Conservation (phyloP, 2,797 vertebrate species). For the Apodemus agrarius region DNA sequence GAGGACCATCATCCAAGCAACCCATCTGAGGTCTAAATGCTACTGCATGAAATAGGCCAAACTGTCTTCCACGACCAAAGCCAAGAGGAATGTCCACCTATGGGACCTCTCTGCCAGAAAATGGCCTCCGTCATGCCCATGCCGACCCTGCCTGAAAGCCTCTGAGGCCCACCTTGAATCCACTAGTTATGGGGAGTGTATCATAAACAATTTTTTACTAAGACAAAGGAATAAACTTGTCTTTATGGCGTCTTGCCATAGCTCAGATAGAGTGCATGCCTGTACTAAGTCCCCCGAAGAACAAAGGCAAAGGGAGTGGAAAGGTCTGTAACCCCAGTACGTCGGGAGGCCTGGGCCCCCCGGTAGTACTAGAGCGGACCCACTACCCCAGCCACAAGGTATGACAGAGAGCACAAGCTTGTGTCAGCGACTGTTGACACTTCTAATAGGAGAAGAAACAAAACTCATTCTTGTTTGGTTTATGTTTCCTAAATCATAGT, state of each 20-base stretch:
- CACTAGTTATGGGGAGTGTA: neutral
- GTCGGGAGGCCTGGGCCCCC: neutral
- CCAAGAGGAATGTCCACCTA: neutral
- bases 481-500: neutral
- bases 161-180: neutral
- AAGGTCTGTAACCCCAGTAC: neutral
- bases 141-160: neutral
- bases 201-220: constrained; percentile 28
- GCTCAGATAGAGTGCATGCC: neutral
- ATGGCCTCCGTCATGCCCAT: neutral
- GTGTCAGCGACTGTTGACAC: neutral
- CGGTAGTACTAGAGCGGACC: neutral
- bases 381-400: neutral
- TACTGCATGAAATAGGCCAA: constrained; percentile 4
- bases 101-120: neutral
- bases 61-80: neutral
- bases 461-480: constrained; percentile 16
- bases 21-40: neutral
- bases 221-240: constrained; percentile 25
- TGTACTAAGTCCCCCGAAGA: neutral
- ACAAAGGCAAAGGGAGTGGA: neutral
- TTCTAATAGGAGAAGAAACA: constrained; percentile 9
- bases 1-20: neutral
- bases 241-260: neutral
- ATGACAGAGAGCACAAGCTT: neutral